Evolutionary conservation across 2,888 invertebrate species (phyloP).

Genomic region (Sphaeridia pumilis): DNA sequence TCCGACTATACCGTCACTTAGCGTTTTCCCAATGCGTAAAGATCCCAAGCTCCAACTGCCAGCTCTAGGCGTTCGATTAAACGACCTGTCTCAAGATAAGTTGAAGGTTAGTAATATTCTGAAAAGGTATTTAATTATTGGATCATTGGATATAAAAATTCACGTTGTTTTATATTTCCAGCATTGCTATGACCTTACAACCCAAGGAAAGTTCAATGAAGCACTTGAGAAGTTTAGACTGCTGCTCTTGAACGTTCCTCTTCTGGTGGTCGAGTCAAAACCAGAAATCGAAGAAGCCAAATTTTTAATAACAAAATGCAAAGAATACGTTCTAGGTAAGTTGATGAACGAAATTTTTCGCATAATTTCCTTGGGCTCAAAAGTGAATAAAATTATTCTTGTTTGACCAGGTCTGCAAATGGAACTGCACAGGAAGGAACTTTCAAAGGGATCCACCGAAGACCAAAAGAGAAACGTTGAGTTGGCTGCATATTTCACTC

Average conservation of each 20-base stretch:
- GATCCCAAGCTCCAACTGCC: conserved; percentile 70
- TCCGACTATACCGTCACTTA: conserved; percentile 63
- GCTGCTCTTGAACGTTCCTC: conserved; percentile 67
- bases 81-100: conserved; percentile 48
- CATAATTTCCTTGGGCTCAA: background rate
- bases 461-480: conserved; percentile 91
- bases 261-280: conserved; percentile 79
- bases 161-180: too few relatives aligned
- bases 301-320: conserved; percentile 78
- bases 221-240: conserved; percentile 74
- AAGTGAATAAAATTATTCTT: background rate
- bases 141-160: too few relatives aligned
- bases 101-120: too few relatives aligned
- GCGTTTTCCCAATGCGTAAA: conserved; percentile 68
- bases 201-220: conserved; percentile 87
- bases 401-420: conserved; percentile 67
- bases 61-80: conserved; percentile 64
- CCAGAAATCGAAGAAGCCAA: conserved; percentile 88
- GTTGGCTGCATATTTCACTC: conserved; percentile 98
- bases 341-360: background rate
- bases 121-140: too few relatives aligned
- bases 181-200: conserved; percentile 83
- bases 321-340: conserved; percentile 68
- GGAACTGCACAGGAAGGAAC: conserved; percentile 75
- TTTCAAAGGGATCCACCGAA: conserved; percentile 70